Evolutionary conservation across 2,888 invertebrate species (phyloP).

Genomic region (Alloplasta piceator): DNA sequence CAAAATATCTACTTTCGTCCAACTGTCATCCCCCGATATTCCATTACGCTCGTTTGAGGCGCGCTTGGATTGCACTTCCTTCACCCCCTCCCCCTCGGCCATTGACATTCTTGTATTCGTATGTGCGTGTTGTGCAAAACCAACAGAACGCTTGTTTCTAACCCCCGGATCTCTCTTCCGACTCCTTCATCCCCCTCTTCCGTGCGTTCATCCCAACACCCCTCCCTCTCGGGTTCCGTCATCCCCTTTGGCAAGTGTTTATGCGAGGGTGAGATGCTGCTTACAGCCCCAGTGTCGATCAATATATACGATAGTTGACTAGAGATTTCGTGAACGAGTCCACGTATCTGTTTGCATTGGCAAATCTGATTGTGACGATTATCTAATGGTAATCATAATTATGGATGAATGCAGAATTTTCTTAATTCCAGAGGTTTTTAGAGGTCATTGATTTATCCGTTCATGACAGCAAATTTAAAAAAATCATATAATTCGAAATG

Average conservation of each 20-base stretch:
- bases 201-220: constrained; percentile 12
- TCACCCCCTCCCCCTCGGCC: background rate
- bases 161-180: constrained; percentile 39
- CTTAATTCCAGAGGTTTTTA: too few species aligned
- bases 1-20: constrained; percentile 64
- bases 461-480: too few species aligned
- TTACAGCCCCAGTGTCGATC: constrained; percentile 72
- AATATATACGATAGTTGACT: constrained; percentile 73
- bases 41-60: constrained; percentile 67
- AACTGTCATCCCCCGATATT: constrained; percentile 70
- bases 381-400: too few species aligned
- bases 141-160: constrained; percentile 28
- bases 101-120: constrained; percentile 7
- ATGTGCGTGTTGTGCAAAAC: constrained; percentile 1
- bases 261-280: constrained; percentile 69
- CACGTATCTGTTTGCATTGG: constrained; percentile 44
- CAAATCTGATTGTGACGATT: constrained; percentile 57
- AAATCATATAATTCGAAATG: too few species aligned
- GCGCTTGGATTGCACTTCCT: constrained; percentile 38
- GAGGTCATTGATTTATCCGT: too few species aligned
- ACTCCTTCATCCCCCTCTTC: constrained; percentile 6
- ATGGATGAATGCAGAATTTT: too few species aligned
- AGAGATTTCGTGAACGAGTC: constrained; percentile 68
- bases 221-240: constrained; percentile 31
- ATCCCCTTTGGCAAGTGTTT: constrained; percentile 65